These are phyloP conservation scores for Epinephelus cyanopodus DNA, from an alignment of 2,113 vertebrate genomes.

Conservation along the genomic window DNA sequence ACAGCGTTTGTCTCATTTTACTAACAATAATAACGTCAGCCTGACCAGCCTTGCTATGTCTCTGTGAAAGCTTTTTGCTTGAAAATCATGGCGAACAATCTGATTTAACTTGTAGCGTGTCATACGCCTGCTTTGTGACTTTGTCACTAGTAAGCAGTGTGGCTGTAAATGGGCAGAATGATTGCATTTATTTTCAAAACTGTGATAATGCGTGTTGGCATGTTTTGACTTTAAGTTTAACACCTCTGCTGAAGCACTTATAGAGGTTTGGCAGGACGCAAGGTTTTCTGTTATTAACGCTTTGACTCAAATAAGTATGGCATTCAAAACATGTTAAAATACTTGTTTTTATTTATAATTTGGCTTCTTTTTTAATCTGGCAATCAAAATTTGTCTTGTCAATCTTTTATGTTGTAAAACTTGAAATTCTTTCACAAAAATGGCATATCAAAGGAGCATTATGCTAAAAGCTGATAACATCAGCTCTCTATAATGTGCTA, in stretches of 20 bases:
- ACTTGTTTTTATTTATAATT: background rate
- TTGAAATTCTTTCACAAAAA: constrained; percentile 21
- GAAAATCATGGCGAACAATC: constrained; percentile 28
- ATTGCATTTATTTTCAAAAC: constrained; percentile 35
- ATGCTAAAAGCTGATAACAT: constrained; percentile 45
- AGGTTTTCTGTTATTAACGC: background rate
- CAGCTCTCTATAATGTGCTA: constrained; percentile 70
- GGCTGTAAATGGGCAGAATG: constrained; percentile 37
- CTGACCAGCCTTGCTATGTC: constrained; percentile 41
- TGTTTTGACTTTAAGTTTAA: constrained; percentile 62
- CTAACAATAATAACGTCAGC: constrained; percentile 51
- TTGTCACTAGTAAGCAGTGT: constrained; percentile 48
- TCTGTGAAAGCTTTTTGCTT: constrained; percentile 59
- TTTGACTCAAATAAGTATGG: constrained; percentile 2
- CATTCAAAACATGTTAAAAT: background rate
- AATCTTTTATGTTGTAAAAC: background rate
- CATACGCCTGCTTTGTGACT: constrained; percentile 52
- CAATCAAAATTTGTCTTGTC: background rate
- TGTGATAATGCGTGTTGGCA: constrained; percentile 47
- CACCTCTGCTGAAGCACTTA: constrained; percentile 62
- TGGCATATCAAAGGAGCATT: constrained; percentile 38
- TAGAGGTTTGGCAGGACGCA: constrained; percentile 46
- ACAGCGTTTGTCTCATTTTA: constrained; percentile 22
- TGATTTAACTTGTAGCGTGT: constrained; percentile 29
- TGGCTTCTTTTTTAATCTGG: constrained; percentile 14